A percentile compares a stretch with the other conserved stretches of the same genome.
These are phyloP conservation scores for Baccha elongata DNA, from an alignment of 2,888 invertebrate species.

Conservation along the genomic window DNA sequence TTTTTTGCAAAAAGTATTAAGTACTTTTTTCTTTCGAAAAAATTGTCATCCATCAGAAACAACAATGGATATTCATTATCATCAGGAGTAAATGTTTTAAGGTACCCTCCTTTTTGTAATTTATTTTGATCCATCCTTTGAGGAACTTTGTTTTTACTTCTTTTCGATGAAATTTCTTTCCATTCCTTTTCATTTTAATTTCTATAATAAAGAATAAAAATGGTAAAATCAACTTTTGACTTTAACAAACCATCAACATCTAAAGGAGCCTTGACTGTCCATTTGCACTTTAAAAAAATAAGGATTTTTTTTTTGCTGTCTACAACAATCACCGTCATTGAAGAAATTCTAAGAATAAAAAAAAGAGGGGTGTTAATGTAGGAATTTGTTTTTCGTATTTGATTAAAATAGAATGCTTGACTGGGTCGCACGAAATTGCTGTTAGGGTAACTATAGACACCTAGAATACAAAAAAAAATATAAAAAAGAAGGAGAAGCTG, in stretches of 20 bases:
- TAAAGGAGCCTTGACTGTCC: constrained; percentile 21
- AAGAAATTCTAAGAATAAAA: background rate
- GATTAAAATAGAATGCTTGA: too few relatives aligned
- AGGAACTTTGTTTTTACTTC: background rate
- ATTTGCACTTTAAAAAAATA: constrained; percentile 22
- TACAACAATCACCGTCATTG: background rate
- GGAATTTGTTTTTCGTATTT: background rate
- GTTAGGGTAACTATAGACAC: too few relatives aligned
- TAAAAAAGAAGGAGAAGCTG: too few relatives aligned
- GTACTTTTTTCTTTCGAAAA: too few relatives aligned
- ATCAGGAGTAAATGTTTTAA: too few relatives aligned
- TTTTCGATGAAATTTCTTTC: constrained; percentile 10
- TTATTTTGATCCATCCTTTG: too few relatives aligned
- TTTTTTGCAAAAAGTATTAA: too few relatives aligned
- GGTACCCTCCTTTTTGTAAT: too few relatives aligned
- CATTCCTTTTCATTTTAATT: constrained; percentile 4
- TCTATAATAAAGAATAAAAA: background rate
- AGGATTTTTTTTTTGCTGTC: background rate
- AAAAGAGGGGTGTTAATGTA: background rate
- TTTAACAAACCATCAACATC: constrained; percentile 3
- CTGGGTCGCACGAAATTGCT: too few relatives aligned
- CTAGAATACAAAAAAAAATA: too few relatives aligned
- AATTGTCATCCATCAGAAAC: too few relatives aligned
- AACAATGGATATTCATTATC: too few relatives aligned
- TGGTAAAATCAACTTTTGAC: constrained; percentile 10